Evolutionary conservation across 2,888 invertebrate genomes (phyloP).

Genomic region (Cosmopolites sordidus): DNA sequence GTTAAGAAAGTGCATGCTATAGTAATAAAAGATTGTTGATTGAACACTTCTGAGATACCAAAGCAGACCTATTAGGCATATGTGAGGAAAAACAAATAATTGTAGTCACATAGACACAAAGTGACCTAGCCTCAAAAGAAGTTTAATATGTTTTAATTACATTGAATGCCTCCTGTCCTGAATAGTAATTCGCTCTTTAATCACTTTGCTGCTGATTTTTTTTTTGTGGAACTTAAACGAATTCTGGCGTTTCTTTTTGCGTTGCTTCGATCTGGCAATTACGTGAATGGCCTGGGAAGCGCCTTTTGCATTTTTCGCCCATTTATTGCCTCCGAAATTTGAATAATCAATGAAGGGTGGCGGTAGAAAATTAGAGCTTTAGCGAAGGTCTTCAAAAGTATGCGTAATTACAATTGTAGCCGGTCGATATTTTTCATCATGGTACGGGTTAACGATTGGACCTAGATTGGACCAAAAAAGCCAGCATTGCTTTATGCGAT

Average conservation of each 20-base stretch:
- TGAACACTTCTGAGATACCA: too few relatives aligned
- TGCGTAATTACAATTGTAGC: not conserved
- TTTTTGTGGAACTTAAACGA: not conserved
- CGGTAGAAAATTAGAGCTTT: slow-evolving; percentile 1
- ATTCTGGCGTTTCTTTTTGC: not conserved
- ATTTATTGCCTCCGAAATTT: slow-evolving; percentile 2
- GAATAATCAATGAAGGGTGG: slow-evolving; percentile 2
- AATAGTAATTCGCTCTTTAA: not conserved
- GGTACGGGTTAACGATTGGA: too few relatives aligned
- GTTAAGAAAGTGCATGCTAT: too few relatives aligned
- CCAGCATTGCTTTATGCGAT: too few relatives aligned
- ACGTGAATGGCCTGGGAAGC: not conserved
- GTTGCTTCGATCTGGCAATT: not conserved
- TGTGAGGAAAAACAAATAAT: too few relatives aligned
- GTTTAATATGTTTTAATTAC: too few relatives aligned
- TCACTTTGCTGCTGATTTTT: slow-evolving; percentile 1
- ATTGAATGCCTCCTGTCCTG: not conserved
- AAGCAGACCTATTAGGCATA: too few relatives aligned
- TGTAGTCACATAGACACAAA: too few relatives aligned
- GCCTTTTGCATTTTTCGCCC: slow-evolving; percentile 1
- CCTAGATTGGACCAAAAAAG: too few relatives aligned
- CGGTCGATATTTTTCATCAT: not conserved
- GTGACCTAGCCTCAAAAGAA: too few relatives aligned
- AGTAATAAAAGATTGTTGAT: too few relatives aligned
- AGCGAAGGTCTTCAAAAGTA: not conserved